Percentiles rank a stretch among this genome's conserved stretches.
phyloP scores from a whole-genome alignment of 2,888 invertebrate genomes.

The Diabrotica balteata region DNA sequence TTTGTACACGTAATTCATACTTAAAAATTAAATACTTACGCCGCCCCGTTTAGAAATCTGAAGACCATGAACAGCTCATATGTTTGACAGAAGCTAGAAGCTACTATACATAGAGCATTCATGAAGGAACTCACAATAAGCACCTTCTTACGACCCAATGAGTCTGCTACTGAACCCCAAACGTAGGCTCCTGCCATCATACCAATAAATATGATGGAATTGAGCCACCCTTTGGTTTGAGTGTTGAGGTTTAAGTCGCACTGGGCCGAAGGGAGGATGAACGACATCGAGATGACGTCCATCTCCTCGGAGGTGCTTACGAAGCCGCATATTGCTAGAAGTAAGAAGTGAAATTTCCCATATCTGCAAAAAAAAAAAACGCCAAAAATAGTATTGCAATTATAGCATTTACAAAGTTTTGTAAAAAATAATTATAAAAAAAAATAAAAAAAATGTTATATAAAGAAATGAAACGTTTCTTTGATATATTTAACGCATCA shows the following conservation, averaged over 20 bases:
- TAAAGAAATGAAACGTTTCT: too few relatives aligned
- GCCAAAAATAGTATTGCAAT: too few relatives aligned
- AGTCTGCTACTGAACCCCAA: slow-evolving; percentile 92
- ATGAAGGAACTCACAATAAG: slow-evolving; percentile 88
- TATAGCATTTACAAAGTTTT: too few relatives aligned
- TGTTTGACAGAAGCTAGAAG: slow-evolving; percentile 88
- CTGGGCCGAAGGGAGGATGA: slow-evolving; percentile 91
- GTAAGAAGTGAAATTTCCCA: slow-evolving; percentile 88
- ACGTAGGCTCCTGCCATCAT: slow-evolving; percentile 96
- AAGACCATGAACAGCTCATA: slow-evolving; percentile 89
- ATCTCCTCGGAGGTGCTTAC: slow-evolving; percentile 95
- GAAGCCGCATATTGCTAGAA: slow-evolving; percentile 91
- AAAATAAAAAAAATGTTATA: too few relatives aligned
- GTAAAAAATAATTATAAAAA: too few relatives aligned
- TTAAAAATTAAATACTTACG: slow-evolving; percentile 70
- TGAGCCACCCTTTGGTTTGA: slow-evolving; percentile 81
- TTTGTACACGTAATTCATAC: too few relatives aligned
- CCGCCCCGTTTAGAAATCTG: slow-evolving; percentile 90
- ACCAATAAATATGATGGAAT: slow-evolving; percentile 69
- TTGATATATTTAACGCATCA: too few relatives aligned
- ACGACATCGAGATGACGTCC: slow-evolving; percentile 95
- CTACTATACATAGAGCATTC: slow-evolving; percentile 89
- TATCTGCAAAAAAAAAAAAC: slow-evolving; percentile 63
- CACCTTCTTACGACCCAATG: slow-evolving; percentile 85
- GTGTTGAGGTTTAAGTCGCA: slow-evolving; percentile 90